Base-by-base conservation (phyloP, 2,113 vertebrate genomes). In the Tychaedon coryphoeus region DNA sequence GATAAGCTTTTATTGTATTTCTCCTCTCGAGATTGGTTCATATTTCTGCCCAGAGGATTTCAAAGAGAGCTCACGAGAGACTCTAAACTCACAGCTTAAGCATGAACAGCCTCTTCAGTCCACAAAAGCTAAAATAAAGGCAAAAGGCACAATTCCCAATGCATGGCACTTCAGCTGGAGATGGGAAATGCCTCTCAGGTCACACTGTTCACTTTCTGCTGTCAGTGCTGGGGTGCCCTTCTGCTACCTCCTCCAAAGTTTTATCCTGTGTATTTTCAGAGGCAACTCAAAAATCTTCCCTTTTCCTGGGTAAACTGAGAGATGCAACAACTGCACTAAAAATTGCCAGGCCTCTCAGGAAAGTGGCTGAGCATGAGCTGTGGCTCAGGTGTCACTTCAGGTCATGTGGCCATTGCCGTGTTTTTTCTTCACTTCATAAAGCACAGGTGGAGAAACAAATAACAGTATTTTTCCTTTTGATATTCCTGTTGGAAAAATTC, bases 31-130 rank as follows among this genome's bases (percentile, higher is more conserved):
- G 79, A 25, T 51, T 47, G 19, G 73, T 89, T 94, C 87, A 54
- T 95, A 92, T 94, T 86, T 90, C 85, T 95, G 85, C 62, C 58
- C 74, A 85, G 70, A 50, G 58, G 38, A 93, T 72, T 80, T 88
- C 78, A 92, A 83, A 82, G 78, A 18, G 66, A 60, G 45, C 42
- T 92, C 1, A 0, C 11, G 4, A 56, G 69, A 90, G 85, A 4
- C 48, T 56, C 38, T 18, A 43, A 95, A 80, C 83, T 14, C 54
- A 34, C 51, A 73, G 8, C 70, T 69, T 54, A n/a, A 81, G 48
- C n/a, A 28, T 14, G 10, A 56, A 18, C 33, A 76, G 23, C 2
- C 2, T 71, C 70, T 87, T 53, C 62, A 61, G 53, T 3, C 78
- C 43, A 40, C 62, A 89, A 67, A 60, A 51, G 26, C 38, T 47